Evolutionary conservation across 2,113 vertebrate genomes (phyloP).

Genomic region (Orthonyx spaldingii): DNA sequence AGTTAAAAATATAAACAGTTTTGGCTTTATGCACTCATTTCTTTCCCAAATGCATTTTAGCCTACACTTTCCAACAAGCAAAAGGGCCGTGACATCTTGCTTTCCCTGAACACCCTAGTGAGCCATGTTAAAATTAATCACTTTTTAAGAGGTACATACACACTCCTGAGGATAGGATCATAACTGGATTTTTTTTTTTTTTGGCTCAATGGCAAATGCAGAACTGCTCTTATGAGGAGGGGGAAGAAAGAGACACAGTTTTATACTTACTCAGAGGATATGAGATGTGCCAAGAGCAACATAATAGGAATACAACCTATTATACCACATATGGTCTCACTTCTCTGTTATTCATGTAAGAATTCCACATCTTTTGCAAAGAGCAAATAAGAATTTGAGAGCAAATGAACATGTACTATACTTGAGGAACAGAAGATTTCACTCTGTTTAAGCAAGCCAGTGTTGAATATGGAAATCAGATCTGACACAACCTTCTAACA

Average conservation of each 20-base stretch:
- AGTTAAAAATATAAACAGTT: not conserved
- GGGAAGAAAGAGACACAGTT: not conserved
- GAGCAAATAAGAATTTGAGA: not conserved
- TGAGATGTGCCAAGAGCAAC: conserved; percentile 43
- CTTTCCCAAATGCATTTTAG: not conserved
- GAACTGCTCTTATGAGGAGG: not conserved
- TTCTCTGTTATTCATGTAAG: conserved; percentile 36
- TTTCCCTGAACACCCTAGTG: not conserved
- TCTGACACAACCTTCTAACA: not conserved
- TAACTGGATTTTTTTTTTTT: not conserved
- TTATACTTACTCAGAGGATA: conserved; percentile 35
- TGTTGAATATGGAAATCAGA: conserved; percentile 5
- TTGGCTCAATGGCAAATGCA: not conserved
- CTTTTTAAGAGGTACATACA: not conserved
- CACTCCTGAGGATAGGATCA: not conserved
- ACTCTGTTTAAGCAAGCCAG: not conserved
- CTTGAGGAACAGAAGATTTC: not conserved
- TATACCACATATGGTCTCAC: conserved; percentile 48
- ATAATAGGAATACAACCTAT: conserved; percentile 43
- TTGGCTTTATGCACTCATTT: not conserved
- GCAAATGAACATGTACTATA: not conserved
- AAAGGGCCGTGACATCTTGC: not conserved
- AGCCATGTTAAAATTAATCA: not conserved
- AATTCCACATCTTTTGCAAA: conserved; percentile 28
- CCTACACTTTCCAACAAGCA: not conserved